A percentile compares a stretch with the other conserved stretches of the same genome.
Evolutionary conservation across 2,113 vertebrate genomes (phyloP).

Genomic region (Planiliza haematocheilus): DNA sequence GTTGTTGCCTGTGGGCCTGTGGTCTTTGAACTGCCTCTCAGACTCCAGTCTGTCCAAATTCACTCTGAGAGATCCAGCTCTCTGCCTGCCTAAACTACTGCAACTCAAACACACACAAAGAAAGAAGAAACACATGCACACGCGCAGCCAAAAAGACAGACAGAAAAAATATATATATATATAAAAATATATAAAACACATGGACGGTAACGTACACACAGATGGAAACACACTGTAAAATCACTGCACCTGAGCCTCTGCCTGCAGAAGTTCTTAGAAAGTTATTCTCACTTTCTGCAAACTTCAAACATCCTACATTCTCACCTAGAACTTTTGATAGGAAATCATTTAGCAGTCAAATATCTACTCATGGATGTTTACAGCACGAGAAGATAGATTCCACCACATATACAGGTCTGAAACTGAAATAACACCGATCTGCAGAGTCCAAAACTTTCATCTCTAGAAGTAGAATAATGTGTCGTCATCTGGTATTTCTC

Average conservation of each 20-base stretch:
- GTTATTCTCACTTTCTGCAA: conserved; percentile 41
- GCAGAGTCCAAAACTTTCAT: too few relatives aligned
- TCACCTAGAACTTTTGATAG: conserved; percentile 27
- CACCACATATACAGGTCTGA: too few relatives aligned
- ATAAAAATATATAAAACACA: too few relatives aligned
- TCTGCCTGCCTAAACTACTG: conserved; percentile 75
- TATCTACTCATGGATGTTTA: neutral
- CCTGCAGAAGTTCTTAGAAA: conserved; percentile 65
- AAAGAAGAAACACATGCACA: conserved; percentile 56
- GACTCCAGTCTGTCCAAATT: conserved; percentile 81
- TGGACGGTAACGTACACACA: conserved; percentile 10
- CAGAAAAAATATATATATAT: too few relatives aligned
- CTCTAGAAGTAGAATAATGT: too few relatives aligned
- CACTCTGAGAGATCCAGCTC: conserved; percentile 77
- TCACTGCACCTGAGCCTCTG: conserved; percentile 42
- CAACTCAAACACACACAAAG: conserved; percentile 70
- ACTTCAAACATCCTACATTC: conserved; percentile 22
- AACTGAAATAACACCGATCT: too few relatives aligned
- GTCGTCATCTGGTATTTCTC: too few relatives aligned
- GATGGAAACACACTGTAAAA: conserved; percentile 32
- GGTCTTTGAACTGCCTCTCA: conserved; percentile 82
- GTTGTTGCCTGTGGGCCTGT: conserved; percentile 81
- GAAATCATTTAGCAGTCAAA: conserved; percentile 13
- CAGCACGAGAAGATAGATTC: neutral
- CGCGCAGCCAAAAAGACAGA: conserved; percentile 37